Conservation (phyloP, 2,797 vertebrate genomes). For the Taeniopygia guttata region DNA sequence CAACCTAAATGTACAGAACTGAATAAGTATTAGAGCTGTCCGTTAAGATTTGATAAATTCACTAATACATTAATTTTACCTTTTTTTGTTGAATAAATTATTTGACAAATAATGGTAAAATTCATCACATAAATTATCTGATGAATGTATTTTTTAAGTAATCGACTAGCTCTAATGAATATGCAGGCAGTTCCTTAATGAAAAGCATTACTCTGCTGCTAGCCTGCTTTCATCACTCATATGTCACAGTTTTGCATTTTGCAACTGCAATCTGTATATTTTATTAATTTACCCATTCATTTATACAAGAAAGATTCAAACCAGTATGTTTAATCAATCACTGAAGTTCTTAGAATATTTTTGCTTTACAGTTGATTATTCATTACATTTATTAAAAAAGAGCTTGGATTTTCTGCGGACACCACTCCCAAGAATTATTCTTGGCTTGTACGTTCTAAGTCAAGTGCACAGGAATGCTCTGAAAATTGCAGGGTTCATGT, state of each 20-base stretch:
- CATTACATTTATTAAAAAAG: background rate
- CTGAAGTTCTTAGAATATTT: slow-evolving; percentile 19
- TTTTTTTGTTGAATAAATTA: slow-evolving; percentile 65
- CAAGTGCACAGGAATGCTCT: background rate
- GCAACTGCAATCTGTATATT: slow-evolving; percentile 46
- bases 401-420: background rate
- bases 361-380: slow-evolving; percentile 35
- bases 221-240: slow-evolving; percentile 56
- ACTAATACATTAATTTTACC: slow-evolving; percentile 50
- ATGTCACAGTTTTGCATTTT: slow-evolving; percentile 51
- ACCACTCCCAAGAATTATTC: background rate
- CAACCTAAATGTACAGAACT: slow-evolving; percentile 16
- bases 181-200: slow-evolving; percentile 56
- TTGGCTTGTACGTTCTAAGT: background rate
- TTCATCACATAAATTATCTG: slow-evolving; percentile 61
- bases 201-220: slow-evolving; percentile 56
- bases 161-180: slow-evolving; percentile 50
- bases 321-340: slow-evolving; percentile 34
- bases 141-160: slow-evolving; percentile 60
- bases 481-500: slow-evolving; percentile 34
- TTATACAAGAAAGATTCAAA: slow-evolving; percentile 42
- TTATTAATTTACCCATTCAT: slow-evolving; percentile 60
- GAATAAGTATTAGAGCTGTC: slow-evolving; percentile 22
- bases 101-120: slow-evolving; percentile 66
- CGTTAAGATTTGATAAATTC: slow-evolving; percentile 40